Evolutionary conservation across 2,888 invertebrate genomes (phyloP), one percentile per base, ranked within the genome.

Genomic region (Tetragonula carbonaria): DNA sequence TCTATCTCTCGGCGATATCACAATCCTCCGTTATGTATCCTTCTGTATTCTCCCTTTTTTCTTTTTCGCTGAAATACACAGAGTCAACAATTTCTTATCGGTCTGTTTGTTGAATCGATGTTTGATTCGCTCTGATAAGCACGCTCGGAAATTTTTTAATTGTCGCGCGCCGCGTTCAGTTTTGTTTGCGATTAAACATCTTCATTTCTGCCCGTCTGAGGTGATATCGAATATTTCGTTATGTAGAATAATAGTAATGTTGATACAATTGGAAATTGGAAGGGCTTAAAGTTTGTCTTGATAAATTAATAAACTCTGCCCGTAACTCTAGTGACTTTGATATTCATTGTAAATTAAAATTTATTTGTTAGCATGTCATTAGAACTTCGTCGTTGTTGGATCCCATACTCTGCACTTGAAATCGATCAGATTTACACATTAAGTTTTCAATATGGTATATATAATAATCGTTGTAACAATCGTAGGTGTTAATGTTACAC

Each of bases 81-180:
- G 21, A 45, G 59, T 59, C 57, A 74, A 81, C 81, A 70, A 82
- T 68, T 82, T 51, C 62, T 66, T 82, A 57, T 63, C 38, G 63
- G 16, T 51, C 6, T n/a, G 51, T 28, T 33, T 67, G 57, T 74
- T 57, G 57, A 33, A 57, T n/a, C 62, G 18, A 57, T 23, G n/a
- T 18, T 13, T 16, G 28, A 14, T 14, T 53, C 4, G 0, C n/a
- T n/a, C 13, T 18, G 21, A 76, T 28, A n/a, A 28, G 51, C 13
- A 2, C 28, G 28, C 16, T 62, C 16, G 16, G 28, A 62, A 8
- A 18, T 62, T 11, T 8, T 33, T 6, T 5, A 53, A 21, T 70
- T 21, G 3, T n/a, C 16, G 28, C 2, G 11, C 14, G 28, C 21
- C 6, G 6, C 4, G 3, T 28, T 18, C 8, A 18, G 28, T 23